Evolutionary conservation across 1,140 invertebrate species (phyloP).

Genomic region (Lepidostoma basale): DNA sequence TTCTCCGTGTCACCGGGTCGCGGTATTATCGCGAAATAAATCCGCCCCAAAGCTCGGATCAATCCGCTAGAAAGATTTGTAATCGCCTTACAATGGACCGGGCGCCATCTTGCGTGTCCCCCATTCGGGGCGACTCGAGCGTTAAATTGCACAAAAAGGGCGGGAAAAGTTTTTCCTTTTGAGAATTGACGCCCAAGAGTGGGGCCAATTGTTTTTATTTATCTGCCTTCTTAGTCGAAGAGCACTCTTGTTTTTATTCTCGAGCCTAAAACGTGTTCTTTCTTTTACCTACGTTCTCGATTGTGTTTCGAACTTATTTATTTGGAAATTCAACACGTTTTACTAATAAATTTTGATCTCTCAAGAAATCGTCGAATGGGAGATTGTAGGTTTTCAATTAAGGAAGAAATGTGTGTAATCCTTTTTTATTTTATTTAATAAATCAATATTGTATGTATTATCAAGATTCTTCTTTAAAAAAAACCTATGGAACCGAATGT

Average conservation of each 20-base stretch:
- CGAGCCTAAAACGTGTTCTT: neutral
- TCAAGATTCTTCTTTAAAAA: no score
- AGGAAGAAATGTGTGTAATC: no score
- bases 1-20: no score
- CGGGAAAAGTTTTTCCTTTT: constrained; percentile 9
- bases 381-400: no score
- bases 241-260: no score
- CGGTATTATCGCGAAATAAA: neutral
- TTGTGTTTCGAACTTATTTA: no score
- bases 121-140: constrained; percentile 1
- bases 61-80: constrained; percentile 18
- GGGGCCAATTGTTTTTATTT: constrained; percentile 21
- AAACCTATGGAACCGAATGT: no score
- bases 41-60: neutral
- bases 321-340: no score
- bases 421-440: no score
- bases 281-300: neutral
- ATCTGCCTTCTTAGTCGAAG: constrained; percentile 3
- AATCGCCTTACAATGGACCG: constrained; percentile 1
- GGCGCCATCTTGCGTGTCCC: neutral
- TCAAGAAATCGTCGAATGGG: no score
- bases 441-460: no score
- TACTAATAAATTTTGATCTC: no score
- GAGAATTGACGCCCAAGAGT: neutral
- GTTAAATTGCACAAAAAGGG: constrained; percentile 20